Percentiles rank a stretch among this genome's conserved stretches.
phyloP scores from a whole-genome alignment of 2,113 vertebrate genomes.

The Suncus etruscus region DNA sequence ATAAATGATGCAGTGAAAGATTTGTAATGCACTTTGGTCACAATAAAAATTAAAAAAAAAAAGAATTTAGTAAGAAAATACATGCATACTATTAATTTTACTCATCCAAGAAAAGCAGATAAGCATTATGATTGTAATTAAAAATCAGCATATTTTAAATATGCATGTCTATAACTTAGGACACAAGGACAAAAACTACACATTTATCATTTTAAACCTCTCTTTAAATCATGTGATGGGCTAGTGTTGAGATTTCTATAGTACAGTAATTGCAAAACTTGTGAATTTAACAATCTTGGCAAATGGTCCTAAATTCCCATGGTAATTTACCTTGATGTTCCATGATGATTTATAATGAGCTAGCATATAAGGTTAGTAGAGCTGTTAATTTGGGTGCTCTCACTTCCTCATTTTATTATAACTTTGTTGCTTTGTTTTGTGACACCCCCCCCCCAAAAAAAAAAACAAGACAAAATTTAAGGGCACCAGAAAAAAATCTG shows the following conservation, averaged over 20 bases:
- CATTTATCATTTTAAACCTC: neutral
- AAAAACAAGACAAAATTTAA: slow-evolving; percentile 24
- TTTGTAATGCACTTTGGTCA: too few species aligned
- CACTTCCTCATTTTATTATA: neutral
- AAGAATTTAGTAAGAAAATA: neutral
- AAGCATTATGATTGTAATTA: neutral
- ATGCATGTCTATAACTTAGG: slow-evolving; percentile 32
- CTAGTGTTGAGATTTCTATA: neutral
- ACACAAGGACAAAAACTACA: slow-evolving; percentile 23
- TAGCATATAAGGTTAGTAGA: neutral
- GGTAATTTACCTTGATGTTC: too few species aligned
- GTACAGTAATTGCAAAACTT: neutral
- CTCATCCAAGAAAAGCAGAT: slow-evolving; percentile 24
- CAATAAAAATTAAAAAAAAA: too few species aligned
- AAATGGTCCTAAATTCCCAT: neutral
- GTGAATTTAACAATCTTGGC: neutral
- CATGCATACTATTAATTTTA: neutral
- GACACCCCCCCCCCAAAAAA: neutral
- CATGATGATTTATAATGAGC: neutral
- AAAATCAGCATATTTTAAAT: neutral
- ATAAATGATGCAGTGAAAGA: too few species aligned
- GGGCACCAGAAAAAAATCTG: neutral
- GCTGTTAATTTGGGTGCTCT: neutral
- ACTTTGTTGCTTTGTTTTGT: neutral
- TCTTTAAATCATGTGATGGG: neutral